These are phyloP conservation scores for Cartodere bifasciata DNA, from an alignment of 2,888 invertebrate genomes.

Conservation along the genomic window DNA sequence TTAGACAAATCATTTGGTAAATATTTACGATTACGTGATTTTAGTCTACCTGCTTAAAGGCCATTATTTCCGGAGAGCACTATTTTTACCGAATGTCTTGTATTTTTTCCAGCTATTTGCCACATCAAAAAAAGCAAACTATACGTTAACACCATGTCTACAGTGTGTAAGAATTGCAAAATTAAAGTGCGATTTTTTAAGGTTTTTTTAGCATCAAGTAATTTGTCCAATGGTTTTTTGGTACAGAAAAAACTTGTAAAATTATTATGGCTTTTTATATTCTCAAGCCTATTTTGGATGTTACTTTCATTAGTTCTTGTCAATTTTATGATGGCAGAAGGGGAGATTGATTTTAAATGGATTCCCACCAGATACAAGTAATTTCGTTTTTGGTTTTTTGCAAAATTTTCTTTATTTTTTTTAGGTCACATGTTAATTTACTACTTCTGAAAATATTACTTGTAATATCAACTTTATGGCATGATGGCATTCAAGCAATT, in stretches of 20 bases:
- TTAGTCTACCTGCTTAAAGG: too few relatives aligned
- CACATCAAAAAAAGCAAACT: too few relatives aligned
- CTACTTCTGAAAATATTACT: constrained; percentile 45
- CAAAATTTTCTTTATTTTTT: constrained; percentile 13
- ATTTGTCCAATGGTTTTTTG: constrained; percentile 49
- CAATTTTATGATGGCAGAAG: constrained; percentile 50
- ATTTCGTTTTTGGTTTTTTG: constrained; percentile 8
- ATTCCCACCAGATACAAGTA: constrained; percentile 40
- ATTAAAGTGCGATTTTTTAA: too few relatives aligned
- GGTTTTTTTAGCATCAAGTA: constrained; percentile 63
- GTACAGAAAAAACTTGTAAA: constrained; percentile 57
- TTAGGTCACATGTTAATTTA: constrained; percentile 39
- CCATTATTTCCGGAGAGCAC: too few relatives aligned
- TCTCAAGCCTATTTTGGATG: constrained; percentile 57
- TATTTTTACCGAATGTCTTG: too few relatives aligned
- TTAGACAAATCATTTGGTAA: too few relatives aligned
- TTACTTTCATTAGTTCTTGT: constrained; percentile 52
- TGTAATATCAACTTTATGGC: constrained; percentile 56
- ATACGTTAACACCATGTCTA: too few relatives aligned
- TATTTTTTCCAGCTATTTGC: too few relatives aligned
- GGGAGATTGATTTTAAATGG: constrained; percentile 51
- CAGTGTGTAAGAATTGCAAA: too few relatives aligned
- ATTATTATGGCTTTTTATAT: constrained; percentile 60
- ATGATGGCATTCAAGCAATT: constrained; percentile 73
- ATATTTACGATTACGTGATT: too few relatives aligned